Base-by-base conservation (phyloP, 1,140 invertebrate genomes). In the Stratiolaelaps scimitus region DNA sequence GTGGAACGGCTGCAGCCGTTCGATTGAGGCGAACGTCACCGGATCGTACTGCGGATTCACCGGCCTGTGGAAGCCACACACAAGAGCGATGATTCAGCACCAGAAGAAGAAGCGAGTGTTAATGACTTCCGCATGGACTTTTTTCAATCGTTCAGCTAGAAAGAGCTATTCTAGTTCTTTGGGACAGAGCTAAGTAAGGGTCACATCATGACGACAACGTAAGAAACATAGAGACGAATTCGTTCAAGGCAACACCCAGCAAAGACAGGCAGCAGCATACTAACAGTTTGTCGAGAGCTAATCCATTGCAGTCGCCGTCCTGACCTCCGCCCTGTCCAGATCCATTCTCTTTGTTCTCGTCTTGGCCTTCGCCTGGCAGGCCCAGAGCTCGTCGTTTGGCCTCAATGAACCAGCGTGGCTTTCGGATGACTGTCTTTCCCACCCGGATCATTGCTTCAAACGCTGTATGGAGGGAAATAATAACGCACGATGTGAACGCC, bases 21-120 rank as follows among this genome's bases (percentile, higher is more conserved):
- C 53, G 20, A 60, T 34, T 34, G 53, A 60, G 26, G 53, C 53
- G 23, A 60, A 60, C 4, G 53, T 60, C 53, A 60, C 53, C 13
- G 53, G 53, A 60, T 60, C 53, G 10, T 60, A 60, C 53, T 60
- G 53, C 13, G 53, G 64, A 65, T 65, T 43, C 13, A 17, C 43
- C 26, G 44, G 34, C n/a, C 64, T 66, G 40, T 23, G 7, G 23
- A 43, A 46, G 43, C 1, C 23, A 56, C 65, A 66, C 23, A 47
- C 7, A 19, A 29, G 4, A 45, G n/a, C 64, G 45, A 67, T 13
- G 10, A 1, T 67, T 28, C 29, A 19, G 23, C 26, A 15, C 4
- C 15, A 19, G 47, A 48, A 4, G 28, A 19, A 15, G 20, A 7
- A 28, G 23, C 17, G 53, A 23, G 34, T 29, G 26, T 34, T 48